Conservation (phyloP, 1,140 invertebrate genomes). For the Berghia stephanieae region DNA sequence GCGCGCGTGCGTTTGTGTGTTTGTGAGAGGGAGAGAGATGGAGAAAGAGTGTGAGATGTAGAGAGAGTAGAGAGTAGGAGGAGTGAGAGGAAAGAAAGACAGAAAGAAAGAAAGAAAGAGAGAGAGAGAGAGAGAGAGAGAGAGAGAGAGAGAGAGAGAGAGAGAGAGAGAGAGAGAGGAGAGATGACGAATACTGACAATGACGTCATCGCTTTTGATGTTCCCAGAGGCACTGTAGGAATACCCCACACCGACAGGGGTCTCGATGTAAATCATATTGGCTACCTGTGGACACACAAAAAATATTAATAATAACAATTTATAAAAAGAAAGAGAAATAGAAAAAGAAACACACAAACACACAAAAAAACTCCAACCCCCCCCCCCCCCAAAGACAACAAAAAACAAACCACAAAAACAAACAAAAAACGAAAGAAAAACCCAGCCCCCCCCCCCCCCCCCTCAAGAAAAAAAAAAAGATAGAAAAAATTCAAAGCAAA, state of each 20-base stretch:
- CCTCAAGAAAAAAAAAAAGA: too few relatives aligned
- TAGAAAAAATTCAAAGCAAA: too few relatives aligned
- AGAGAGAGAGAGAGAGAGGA: neutral
- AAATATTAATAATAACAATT: too few relatives aligned
- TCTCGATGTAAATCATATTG: constrained; percentile 77
- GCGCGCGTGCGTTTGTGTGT: too few relatives aligned
- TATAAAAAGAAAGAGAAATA: too few relatives aligned
- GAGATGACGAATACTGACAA: constrained; percentile 49
- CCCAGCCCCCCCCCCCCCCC: too few relatives aligned
- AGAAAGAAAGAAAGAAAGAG: neutral
- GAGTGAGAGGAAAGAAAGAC: neutral
- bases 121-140: neutral
- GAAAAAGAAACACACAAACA: too few relatives aligned
- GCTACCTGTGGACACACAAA: constrained; percentile 79
- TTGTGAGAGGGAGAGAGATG: neutral
- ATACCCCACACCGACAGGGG: constrained; percentile 72
- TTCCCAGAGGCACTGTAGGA: constrained; percentile 70
- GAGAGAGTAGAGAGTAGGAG: neutral
- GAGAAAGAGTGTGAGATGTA: neutral
- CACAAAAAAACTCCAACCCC: too few relatives aligned
- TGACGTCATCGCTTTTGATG: constrained; percentile 69
- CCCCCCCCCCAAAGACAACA: too few relatives aligned
- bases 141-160: neutral
- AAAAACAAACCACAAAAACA: too few relatives aligned
- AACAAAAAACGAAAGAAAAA: too few relatives aligned